Percentiles rank a stretch among this genome's conserved stretches.
Evolutionary conservation across 2,113 vertebrate species (phyloP).

Genomic region (Pluvialis apricaria): DNA sequence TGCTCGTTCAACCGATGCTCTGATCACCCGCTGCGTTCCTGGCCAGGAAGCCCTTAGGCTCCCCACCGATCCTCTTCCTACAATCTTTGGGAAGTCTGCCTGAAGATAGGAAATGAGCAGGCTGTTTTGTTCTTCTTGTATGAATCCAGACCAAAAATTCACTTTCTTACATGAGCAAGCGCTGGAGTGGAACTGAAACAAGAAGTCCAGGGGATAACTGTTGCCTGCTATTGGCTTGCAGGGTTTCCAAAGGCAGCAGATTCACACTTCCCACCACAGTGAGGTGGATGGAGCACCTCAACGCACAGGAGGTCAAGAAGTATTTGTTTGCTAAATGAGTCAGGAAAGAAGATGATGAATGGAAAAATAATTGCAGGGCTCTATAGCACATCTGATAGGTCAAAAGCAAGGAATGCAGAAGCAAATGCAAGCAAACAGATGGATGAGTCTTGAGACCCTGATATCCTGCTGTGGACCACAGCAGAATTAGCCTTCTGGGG

Average conservation of each 20-base stretch:
- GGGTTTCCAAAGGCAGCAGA: background rate
- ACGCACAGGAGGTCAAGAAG: background rate
- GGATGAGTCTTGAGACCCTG: background rate
- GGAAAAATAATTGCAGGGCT: background rate
- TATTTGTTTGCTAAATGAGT: slow-evolving; percentile 14
- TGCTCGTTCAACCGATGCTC: background rate
- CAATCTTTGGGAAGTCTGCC: background rate
- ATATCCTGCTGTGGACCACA: background rate
- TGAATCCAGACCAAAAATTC: background rate
- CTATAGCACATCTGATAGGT: rapidly evolving
- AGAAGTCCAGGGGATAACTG: background rate
- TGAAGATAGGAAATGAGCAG: background rate
- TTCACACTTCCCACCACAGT: background rate
- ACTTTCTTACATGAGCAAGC: background rate
- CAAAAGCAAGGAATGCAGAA: background rate
- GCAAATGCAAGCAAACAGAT: background rate
- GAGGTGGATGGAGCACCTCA: background rate
- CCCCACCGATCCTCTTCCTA: background rate
- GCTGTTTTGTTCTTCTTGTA: background rate
- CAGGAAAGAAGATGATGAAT: background rate
- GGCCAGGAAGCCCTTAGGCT: background rate
- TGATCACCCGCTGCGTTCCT: background rate
- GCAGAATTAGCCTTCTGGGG: background rate
- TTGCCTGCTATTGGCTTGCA: background rate
- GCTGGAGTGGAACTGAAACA: background rate